Percentiles rank a stretch among this genome's conserved stretches.
Conservation (phyloP, 2,113 vertebrate genomes). For the Mus musculus region DNA sequence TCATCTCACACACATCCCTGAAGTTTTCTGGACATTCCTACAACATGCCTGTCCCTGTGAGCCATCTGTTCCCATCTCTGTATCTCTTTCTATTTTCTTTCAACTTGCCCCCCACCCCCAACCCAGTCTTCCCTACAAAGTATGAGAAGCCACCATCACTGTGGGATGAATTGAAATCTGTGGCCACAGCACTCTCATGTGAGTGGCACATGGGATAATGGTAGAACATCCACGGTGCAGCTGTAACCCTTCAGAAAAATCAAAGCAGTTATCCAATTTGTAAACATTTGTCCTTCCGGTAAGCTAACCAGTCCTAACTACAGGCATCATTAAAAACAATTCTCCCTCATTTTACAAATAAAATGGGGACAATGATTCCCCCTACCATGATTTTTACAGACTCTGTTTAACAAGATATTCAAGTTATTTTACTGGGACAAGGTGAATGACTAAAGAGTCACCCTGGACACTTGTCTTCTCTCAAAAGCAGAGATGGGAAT, state of each 20-base stretch:
- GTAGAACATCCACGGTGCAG: neutral
- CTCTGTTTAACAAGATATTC: neutral
- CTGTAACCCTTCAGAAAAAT: neutral
- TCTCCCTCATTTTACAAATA: neutral
- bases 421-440: neutral
- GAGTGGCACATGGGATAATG: neutral
- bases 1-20: neutral
- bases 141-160: neutral
- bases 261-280: neutral
- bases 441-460: neutral
- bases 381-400: neutral
- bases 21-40: neutral
- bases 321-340: neutral
- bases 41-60: neutral
- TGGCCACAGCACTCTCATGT: neutral
- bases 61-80: neutral
- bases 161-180: neutral
- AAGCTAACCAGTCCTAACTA: neutral
- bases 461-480: neutral
- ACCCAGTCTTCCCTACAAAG: neutral
- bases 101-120: neutral
- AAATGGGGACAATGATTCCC: neutral
- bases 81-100: neutral
- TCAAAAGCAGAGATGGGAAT: neutral
- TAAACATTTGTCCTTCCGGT: neutral